phyloP scores from a whole-genome alignment of 2,888 invertebrate species.

The Clostera curtula region DNA sequence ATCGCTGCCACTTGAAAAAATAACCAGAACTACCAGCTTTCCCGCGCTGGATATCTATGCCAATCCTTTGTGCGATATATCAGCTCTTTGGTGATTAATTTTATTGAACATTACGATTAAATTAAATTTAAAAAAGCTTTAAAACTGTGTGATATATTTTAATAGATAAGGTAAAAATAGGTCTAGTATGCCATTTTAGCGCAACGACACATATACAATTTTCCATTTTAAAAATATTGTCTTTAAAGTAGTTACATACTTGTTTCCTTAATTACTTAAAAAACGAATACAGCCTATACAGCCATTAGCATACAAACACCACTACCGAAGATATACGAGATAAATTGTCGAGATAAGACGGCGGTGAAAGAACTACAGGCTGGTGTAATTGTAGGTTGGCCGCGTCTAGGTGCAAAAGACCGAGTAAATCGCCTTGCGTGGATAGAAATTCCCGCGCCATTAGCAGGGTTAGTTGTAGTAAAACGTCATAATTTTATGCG shows the following conservation, averaged over 20 bases:
- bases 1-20: too few relatives aligned
- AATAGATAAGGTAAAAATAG: too few relatives aligned
- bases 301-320: slow-evolving; percentile 63
- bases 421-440: slow-evolving; percentile 20
- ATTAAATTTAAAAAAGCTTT: too few relatives aligned
- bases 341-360: slow-evolving; percentile 59
- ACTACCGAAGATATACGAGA: slow-evolving; percentile 52
- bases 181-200: too few relatives aligned
- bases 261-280: slow-evolving; percentile 21
- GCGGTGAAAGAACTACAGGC: slow-evolving; percentile 52
- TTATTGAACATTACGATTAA: too few relatives aligned
- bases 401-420: slow-evolving; percentile 32
- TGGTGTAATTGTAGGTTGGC: slow-evolving; percentile 46
- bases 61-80: too few relatives aligned
- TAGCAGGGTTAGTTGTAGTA: slow-evolving; percentile 16
- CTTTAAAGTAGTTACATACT: slow-evolving; percentile 15
- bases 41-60: too few relatives aligned
- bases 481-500: slow-evolving; percentile 25
- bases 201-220: too few relatives aligned
- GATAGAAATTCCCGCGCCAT: slow-evolving; percentile 17
- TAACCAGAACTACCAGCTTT: too few relatives aligned
- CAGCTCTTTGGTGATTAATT: too few relatives aligned
- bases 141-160: too few relatives aligned
- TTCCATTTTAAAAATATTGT: slow-evolving; percentile 10
- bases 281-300: slow-evolving; percentile 28